Base-by-base conservation (phyloP, 2,113 vertebrate species). In the Hippopotamus amphibius region DNA sequence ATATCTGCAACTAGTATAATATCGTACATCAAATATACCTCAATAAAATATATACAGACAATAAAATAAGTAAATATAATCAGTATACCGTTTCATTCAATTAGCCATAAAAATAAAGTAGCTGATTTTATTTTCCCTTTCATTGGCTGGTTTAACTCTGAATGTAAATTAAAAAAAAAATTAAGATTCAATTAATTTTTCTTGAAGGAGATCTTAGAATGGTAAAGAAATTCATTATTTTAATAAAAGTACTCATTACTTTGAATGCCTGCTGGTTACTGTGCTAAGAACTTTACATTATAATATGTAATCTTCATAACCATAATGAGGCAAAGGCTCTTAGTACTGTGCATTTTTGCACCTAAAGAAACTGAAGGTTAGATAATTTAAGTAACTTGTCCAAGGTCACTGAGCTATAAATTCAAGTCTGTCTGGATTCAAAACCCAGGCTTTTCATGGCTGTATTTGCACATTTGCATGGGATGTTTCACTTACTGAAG, bases 201-300 rank as follows among this genome's bases (percentile, higher is more conserved):
- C 65, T 85, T 84, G 7, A 91, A 88, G 6, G 2, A 76, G 0
- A 79, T 9, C 26, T 24, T 57, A 63, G 26, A 74, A 88, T 76
- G 2, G 8, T 82, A 13, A 74, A 91, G 5, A 86, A 41, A 82
- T 5, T n/a, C 50, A 87, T 89, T 1, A 57, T 26, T 48, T 55
- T 80, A 72, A 55, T 41, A 95, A 91, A 33, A 80, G 53, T 85
- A 33, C 3, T 91, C 7, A 68, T 77, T 87, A 92, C 93, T 94
- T 82, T 85, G 55, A 72, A 7, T 46, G 33, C 26, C 88, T 95
- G 2, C 46, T 26, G 89, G 7, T 48, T 76, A 37, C 22, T 57
- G 1, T 69, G 15, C 16, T 50, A 74, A 74, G 50, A 50, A 77
- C 5, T 82, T 82, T n/a, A 59, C 84, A 72, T 92, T 92, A 59